These are phyloP conservation scores for Catagonus wagneri DNA, from an alignment of 2,113 vertebrate species.

Conservation along the genomic window DNA sequence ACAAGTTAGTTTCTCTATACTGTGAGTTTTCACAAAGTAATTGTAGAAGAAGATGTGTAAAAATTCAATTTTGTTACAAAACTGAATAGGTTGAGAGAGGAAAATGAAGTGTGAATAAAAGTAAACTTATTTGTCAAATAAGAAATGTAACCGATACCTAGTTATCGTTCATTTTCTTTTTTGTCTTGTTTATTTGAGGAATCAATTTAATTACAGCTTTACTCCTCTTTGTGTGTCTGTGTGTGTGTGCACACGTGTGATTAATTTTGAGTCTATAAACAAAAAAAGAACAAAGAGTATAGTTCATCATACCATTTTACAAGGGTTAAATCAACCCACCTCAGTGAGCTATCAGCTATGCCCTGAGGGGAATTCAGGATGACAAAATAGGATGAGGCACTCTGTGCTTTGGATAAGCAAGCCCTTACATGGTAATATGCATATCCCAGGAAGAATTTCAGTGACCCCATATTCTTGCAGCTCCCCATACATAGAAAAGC, in stretches of 20 bases:
- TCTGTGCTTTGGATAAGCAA: not conserved
- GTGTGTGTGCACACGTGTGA: not conserved
- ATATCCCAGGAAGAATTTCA: not conserved
- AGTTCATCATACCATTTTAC: not conserved
- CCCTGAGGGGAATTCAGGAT: not conserved
- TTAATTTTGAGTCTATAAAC: not conserved
- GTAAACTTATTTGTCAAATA: not conserved
- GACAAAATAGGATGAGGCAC: not conserved
- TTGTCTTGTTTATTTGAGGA: not conserved
- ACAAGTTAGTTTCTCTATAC: not conserved
- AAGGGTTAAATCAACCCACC: not conserved
- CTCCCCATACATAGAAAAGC: not conserved
- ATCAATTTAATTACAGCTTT: not conserved
- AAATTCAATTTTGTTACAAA: conserved; percentile 47
- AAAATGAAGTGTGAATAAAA: not conserved
- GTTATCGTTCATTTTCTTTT: not conserved
- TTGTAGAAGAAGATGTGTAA: not conserved
- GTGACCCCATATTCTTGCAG: not conserved
- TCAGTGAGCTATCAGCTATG: not conserved
- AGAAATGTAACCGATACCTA: not conserved
- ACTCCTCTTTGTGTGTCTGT: not conserved
- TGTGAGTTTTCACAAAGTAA: conserved; percentile 24
- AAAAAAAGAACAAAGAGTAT: not conserved
- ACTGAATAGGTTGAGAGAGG: not conserved
- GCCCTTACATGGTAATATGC: not conserved